Evolutionary conservation across 2,888 invertebrate species (phyloP).

Genomic region (Aphodius granarius): DNA sequence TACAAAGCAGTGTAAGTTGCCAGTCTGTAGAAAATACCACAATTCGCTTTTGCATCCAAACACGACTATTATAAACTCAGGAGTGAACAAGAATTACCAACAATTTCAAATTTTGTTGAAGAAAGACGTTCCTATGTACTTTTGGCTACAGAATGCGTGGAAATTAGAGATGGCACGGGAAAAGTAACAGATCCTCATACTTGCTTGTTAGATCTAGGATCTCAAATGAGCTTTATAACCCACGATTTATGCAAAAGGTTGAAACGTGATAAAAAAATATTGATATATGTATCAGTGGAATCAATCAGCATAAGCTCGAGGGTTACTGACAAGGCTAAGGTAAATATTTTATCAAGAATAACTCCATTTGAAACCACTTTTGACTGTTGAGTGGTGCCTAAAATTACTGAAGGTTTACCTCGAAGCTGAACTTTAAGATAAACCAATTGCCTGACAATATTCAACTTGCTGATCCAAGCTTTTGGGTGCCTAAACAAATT

Average conservation of each 20-base stretch:
- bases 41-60: not conserved
- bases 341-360: not conserved
- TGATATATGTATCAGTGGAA: not conserved
- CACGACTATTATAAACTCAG: not conserved
- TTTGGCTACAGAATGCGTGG: not conserved
- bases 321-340: not conserved
- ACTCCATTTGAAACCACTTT: not conserved
- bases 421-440: not conserved
- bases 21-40: not conserved
- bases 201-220: too few relatives aligned
- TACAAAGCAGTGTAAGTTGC: not conserved
- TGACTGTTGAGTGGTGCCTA: slow-evolving; percentile 3
- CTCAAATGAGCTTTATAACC: not conserved
- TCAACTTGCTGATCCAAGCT: slow-evolving; percentile 15
- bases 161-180: not conserved
- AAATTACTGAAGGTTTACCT: slow-evolving; percentile 2
- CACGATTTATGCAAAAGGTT: not conserved
- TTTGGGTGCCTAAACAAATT: not conserved
- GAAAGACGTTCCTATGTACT: not conserved
- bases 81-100: not conserved
- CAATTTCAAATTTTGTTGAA: not conserved
- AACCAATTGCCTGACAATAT: slow-evolving; percentile 16
- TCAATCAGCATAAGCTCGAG: not conserved
- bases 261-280: not conserved
- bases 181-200: not conserved